Evolutionary conservation across 1,140 invertebrate species (phyloP), one percentile per base, ranked within the genome.

Genomic region (Rhizoglyphus robini): DNA sequence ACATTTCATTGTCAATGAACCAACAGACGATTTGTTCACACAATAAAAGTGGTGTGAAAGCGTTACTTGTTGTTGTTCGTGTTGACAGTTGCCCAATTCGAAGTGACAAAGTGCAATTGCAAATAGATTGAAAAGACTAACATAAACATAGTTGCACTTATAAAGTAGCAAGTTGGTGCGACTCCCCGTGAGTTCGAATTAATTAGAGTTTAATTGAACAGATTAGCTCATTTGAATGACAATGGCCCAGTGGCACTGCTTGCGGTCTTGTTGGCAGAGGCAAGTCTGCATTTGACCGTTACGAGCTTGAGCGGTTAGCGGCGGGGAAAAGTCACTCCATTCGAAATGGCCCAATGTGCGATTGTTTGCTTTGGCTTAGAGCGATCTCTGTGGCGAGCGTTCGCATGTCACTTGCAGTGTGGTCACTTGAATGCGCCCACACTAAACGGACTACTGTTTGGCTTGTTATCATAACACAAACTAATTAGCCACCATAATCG

Each of bases 351-450:
- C 31, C 8, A 5, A 32, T 54, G 51, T 8, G 15, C 23, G 51
- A 27, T 54, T 54, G 51, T 54, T 54, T 54, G 51, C 51, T 8
- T 54, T 54, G 51, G 51, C 51, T 54, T 54, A 54, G 18, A 41
- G 36, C 18, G 36, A 15, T 46, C 41, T 46, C 15, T 15, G 15
- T 46, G 41, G 23, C n/a, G n/a, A n/a, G n/a, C n/a, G n/a, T 15
- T 46, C 18, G 36, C 51, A 8, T 54, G 51, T 54, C 51, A 54
- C 51, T 54, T 54, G 51, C 51, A 54, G 51, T 54, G 8, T 54
- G 41, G 51, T 54, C 51, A 54, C 51, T 54, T 46, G 41, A 46
- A 23, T 46, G 15, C 41, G 41, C 41, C 41, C 41, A 46, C 41
- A 46, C 41, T 23, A 46, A n/a, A n/a, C n/a, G n/a, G n/a, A n/a